These are phyloP conservation scores for Anarsia innoxiella DNA, from an alignment of 2,888 invertebrate species.

Conservation along the genomic window DNA sequence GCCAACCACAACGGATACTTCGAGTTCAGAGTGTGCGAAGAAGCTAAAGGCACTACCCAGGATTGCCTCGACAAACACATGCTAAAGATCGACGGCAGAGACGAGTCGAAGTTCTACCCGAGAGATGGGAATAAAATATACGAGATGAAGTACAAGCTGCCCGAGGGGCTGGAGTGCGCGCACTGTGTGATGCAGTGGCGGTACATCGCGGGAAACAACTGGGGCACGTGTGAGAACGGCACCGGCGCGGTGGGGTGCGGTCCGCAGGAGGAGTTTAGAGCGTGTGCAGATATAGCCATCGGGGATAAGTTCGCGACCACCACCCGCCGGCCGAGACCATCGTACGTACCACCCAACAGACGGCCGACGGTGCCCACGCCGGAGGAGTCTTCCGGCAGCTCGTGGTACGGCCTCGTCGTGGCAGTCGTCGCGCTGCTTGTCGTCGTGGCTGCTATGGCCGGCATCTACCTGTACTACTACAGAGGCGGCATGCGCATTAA, in stretches of 20 bases:
- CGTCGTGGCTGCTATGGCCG: constrained; percentile 78
- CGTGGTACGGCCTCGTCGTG: constrained; percentile 75
- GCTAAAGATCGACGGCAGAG: constrained; percentile 70
- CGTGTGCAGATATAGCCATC: constrained; percentile 87
- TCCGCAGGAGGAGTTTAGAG: constrained; percentile 90
- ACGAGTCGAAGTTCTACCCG: constrained; percentile 80
- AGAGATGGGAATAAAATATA: constrained; percentile 86
- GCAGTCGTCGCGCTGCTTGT: constrained; percentile 80
- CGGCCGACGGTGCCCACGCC: constrained; percentile 57
- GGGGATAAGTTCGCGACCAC: constrained; percentile 70
- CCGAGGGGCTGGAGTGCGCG: constrained; percentile 79
- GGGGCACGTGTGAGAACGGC: constrained; percentile 84
- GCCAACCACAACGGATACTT: constrained; percentile 92
- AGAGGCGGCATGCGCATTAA: constrained; percentile 81
- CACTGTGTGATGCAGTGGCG: constrained; percentile 93
- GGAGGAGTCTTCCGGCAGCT: constrained; percentile 59
- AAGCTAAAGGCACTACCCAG: constrained; percentile 81
- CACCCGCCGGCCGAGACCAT: constrained; percentile 58
- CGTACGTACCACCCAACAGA: constrained; percentile 59
- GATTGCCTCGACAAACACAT: constrained; percentile 85
- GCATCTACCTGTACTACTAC: constrained; percentile 85
- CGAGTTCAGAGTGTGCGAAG: constrained; percentile 88
- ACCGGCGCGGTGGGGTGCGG: constrained; percentile 90
- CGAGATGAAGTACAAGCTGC: constrained; percentile 81
- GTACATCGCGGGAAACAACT: constrained; percentile 90